These are phyloP conservation scores for Neogobius melanostomus DNA, from an alignment of 2,113 vertebrate species.

Conservation along the genomic window DNA sequence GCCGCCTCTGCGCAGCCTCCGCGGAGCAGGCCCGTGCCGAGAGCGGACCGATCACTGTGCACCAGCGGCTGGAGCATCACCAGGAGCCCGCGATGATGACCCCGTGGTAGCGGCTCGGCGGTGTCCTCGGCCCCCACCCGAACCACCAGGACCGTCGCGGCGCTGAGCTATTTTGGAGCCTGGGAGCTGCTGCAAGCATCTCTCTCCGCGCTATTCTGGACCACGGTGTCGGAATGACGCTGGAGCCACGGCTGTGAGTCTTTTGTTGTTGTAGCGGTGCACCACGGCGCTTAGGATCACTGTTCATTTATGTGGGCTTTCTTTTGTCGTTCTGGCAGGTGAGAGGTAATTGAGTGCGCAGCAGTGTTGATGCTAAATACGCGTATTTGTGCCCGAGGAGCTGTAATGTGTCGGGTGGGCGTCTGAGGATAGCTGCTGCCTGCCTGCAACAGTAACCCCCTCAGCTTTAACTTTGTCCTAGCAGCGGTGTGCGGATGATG, in stretches of 20 bases:
- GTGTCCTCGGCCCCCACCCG: constrained; percentile 47
- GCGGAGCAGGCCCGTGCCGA: constrained; percentile 35
- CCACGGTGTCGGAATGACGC: constrained; percentile 38
- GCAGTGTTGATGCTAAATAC: background rate
- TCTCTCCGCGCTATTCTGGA: constrained; percentile 22
- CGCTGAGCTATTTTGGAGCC: constrained; percentile 14
- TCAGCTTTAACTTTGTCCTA: constrained; percentile 20
- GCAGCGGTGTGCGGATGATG: background rate
- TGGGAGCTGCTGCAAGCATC: background rate
- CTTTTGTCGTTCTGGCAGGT: constrained; percentile 5
- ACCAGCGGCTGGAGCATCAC: constrained; percentile 68
- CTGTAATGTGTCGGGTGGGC: constrained; percentile 58
- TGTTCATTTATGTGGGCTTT: constrained; percentile 54
- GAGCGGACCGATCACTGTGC: constrained; percentile 44
- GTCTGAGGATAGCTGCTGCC: constrained; percentile 51
- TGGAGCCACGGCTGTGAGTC: constrained; percentile 75
- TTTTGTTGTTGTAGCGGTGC: constrained; percentile 73
- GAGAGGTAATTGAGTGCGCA: no score
- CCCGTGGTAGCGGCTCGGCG: constrained; percentile 67
- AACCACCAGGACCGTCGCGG: constrained; percentile 24
- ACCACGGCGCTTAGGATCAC: constrained; percentile 47
- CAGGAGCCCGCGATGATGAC: constrained; percentile 75
- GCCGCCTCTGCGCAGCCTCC: constrained; percentile 32
- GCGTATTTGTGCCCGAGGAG: constrained; percentile 29
- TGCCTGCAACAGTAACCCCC: constrained; percentile 22